Evolutionary conservation across 2,888 invertebrate species (phyloP), one percentile per base, ranked within the genome.

Genomic region (Iphiclides podalirius): DNA sequence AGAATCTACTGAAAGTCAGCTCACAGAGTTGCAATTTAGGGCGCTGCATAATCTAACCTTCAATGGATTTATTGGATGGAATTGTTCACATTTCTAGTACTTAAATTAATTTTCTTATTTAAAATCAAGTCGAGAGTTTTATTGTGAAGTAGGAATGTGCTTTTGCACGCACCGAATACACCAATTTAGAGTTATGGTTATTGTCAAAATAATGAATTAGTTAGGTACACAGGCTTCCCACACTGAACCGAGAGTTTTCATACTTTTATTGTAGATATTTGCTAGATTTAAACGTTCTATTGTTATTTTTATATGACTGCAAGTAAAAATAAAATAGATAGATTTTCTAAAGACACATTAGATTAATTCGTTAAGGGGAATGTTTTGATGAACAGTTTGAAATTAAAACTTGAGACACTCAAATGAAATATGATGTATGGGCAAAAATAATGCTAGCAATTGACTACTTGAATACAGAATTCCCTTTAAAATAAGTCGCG

Each of bases 291-390:
- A 73, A 79, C 74, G 65, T 75, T 86, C 73, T 81, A 83, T 86
- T 87, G 79, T 88, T 88, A 87, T 85, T 88, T 87, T 87, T 87
- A 83, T 87, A 87, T 85, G 84, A 83, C 75, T 84, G 81, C 86
- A 83, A 84, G 75, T 75, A 72, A 47, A 16, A 39, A 79, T 67
- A 70, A 59, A 71, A 75, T 79, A 82, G 66, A 73, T 84, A 86
- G 86, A 79, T 86, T 87, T 87, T 86, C 80, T 87, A 84, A 71
- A 36, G 76, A 79, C 79, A 82, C 78, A 64, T 66, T 86, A 86
- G 79, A 68, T 47, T 81, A 77, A 72, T 61, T 64, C 66, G 67
- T 66, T 63, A 61, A 58, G 54, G 59, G 53, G 55, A 61, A 59
- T 59, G 61, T 63, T 61, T 50, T 52, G 53, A 56, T 49, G 55